phyloP scores from a whole-genome alignment of 2,888 invertebrate species.

The Alcis repandata region DNA sequence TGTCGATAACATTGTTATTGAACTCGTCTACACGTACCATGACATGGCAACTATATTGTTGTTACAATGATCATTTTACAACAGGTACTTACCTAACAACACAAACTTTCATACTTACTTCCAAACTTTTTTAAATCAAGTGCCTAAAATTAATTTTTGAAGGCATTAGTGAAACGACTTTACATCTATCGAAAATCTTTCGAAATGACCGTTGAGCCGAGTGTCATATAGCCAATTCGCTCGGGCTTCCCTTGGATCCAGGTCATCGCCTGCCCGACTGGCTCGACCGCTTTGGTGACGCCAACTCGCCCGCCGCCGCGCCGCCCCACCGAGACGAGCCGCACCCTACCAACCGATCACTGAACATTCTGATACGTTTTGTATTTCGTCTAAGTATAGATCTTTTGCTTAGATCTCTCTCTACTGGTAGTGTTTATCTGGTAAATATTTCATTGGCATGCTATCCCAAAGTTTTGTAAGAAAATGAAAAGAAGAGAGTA shows the following conservation, averaged over 20 bases:
- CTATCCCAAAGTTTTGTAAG: too few relatives aligned
- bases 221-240: constrained; percentile 34
- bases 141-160: too few relatives aligned
- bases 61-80: neutral
- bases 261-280: constrained; percentile 77
- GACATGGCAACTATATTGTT: neutral
- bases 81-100: too few relatives aligned
- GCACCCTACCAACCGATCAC: constrained; percentile 61
- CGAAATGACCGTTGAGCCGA: constrained; percentile 9
- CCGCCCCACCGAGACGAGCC: constrained; percentile 61
- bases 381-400: neutral
- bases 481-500: too few relatives aligned
- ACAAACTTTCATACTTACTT: too few relatives aligned
- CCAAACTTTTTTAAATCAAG: too few relatives aligned
- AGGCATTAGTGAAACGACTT: neutral
- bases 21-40: neutral
- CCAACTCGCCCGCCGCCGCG: constrained; percentile 49
- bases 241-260: constrained; percentile 80
- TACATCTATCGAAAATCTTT: constrained; percentile 5
- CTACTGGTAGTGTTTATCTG: neutral
- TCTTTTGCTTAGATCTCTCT: neutral
- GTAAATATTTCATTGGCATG: neutral
- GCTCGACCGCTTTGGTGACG: constrained; percentile 69
- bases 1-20: neutral
- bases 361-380: constrained; percentile 41